Conservation (phyloP, 2,113 vertebrate species). For the Pogonocichla stellata region DNA sequence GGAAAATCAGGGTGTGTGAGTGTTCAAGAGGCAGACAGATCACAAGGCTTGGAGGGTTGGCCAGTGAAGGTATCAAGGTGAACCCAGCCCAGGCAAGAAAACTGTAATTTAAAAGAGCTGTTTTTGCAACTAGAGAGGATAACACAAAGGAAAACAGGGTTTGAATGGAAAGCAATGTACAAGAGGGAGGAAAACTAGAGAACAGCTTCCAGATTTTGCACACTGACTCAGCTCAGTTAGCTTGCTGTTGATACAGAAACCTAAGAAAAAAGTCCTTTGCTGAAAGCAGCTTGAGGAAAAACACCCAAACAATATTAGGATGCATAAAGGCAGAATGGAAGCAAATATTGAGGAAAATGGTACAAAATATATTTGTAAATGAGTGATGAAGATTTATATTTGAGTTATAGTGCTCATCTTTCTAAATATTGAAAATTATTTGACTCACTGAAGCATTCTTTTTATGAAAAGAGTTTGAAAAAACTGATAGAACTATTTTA, state of each 20-base stretch:
- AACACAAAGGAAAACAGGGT: neutral
- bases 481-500: neutral
- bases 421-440: neutral
- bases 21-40: neutral
- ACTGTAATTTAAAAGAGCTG: neutral
- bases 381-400: neutral
- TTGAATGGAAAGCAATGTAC: neutral
- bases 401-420: neutral
- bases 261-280: neutral
- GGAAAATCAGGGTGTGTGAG: neutral
- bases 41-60: neutral
- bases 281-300: neutral
- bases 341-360: neutral
- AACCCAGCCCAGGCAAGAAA: neutral
- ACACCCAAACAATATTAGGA: neutral
- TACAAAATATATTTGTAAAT: neutral
- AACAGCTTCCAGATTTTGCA: neutral
- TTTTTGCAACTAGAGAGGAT: neutral
- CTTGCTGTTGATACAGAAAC: neutral
- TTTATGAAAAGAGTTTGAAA: constrained; percentile 5
- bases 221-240: neutral
- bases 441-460: neutral
- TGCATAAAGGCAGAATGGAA: neutral
- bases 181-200: neutral
- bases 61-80: neutral